Evolutionary conservation across 64 coral and sea anemone genomes (phyloP).

Genomic region (Pocillopora verrucosa): DNA sequence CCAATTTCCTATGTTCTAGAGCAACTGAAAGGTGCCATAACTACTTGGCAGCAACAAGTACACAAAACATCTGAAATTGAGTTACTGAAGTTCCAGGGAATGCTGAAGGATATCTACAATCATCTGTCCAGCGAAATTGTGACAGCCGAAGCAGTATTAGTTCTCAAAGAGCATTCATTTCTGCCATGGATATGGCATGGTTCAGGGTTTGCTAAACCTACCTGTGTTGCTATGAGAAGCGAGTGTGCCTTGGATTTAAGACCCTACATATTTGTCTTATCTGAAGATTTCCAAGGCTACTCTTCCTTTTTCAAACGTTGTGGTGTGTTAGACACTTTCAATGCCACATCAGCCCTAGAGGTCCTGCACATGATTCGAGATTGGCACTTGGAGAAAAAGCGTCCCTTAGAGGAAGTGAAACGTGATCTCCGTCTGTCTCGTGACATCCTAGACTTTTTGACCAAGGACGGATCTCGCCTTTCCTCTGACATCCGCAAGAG

Average conservation of each 20-base stretch:
- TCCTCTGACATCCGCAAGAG: slow-evolving; percentile 66
- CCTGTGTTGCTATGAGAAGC: slow-evolving; percentile 59
- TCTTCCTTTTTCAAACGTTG: slow-evolving; percentile 58
- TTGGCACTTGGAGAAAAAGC: slow-evolving; percentile 32
- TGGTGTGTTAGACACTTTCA: slow-evolving; percentile 68
- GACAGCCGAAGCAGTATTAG: slow-evolving; percentile 25
- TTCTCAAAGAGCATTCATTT: slow-evolving; percentile 42
- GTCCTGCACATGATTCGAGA: slow-evolving; percentile 71
- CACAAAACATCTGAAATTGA: slow-evolving; percentile 73
- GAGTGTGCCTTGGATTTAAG: slow-evolving; percentile 62
- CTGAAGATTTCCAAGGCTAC: slow-evolving; percentile 73
- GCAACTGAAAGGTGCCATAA: slow-evolving; percentile 62
- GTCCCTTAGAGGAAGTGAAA: slow-evolving; percentile 50
- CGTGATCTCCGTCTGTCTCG: slow-evolving; percentile 66
- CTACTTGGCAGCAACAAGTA: slow-evolving; percentile 44
- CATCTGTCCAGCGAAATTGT: slow-evolving; percentile 56
- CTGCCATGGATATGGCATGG: slow-evolving; percentile 87
- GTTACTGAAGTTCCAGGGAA: slow-evolving; percentile 79
- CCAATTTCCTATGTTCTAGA: slow-evolving; percentile 49
- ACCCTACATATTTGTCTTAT: slow-evolving; percentile 53
- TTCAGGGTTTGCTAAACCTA: slow-evolving; percentile 79
- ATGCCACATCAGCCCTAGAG: slow-evolving; percentile 62
- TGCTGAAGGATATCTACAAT: slow-evolving; percentile 83
- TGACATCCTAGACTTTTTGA: slow-evolving; percentile 81
- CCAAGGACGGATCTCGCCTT: slow-evolving; percentile 56